Percentiles rank a stretch among this genome's conserved stretches.
These are phyloP conservation scores for Drosophila albomicans DNA, from an alignment of 1,140 invertebrate species.

Conservation along the genomic window DNA sequence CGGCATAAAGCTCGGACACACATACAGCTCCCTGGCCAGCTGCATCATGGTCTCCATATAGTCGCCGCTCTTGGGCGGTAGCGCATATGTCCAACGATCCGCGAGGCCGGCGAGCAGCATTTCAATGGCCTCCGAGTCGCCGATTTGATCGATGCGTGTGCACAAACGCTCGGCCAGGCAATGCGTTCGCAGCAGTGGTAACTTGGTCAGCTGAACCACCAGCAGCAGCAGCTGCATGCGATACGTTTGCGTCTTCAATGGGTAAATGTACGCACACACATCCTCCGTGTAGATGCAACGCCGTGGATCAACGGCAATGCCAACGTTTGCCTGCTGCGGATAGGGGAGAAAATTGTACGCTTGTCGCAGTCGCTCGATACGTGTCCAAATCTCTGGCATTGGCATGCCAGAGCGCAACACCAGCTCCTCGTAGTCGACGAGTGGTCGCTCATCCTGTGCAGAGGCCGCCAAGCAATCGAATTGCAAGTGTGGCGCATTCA, in stretches of 20 bases:
- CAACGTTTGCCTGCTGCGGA: slow-evolving; percentile 64
- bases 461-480: slow-evolving; percentile 84
- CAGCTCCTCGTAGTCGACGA: slow-evolving; percentile 88
- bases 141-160: slow-evolving; percentile 74
- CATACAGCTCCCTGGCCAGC: slow-evolving; percentile 70
- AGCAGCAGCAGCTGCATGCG: slow-evolving; percentile 86
- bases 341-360: slow-evolving; percentile 87
- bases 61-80: neutral
- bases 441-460: slow-evolving; percentile 85
- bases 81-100: slow-evolving; percentile 43
- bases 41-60: slow-evolving; percentile 35
- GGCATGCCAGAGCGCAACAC: slow-evolving; percentile 88
- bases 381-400: slow-evolving; percentile 88
- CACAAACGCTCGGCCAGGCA: slow-evolving; percentile 80
- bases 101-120: slow-evolving; percentile 61
- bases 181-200: slow-evolving; percentile 86
- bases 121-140: slow-evolving; percentile 85
- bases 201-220: slow-evolving; percentile 87
- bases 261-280: slow-evolving; percentile 88
- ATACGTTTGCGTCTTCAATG: slow-evolving; percentile 86
- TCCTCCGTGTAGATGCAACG: slow-evolving; percentile 88
- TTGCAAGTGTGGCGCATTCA: slow-evolving; percentile 86
- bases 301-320: slow-evolving; percentile 86
- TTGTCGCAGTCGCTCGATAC: slow-evolving; percentile 88
- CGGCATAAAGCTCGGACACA: slow-evolving; percentile 87